These are phyloP conservation scores for Chaetodon trifascialis DNA, from an alignment of 2,113 vertebrate genomes.

Conservation along the genomic window DNA sequence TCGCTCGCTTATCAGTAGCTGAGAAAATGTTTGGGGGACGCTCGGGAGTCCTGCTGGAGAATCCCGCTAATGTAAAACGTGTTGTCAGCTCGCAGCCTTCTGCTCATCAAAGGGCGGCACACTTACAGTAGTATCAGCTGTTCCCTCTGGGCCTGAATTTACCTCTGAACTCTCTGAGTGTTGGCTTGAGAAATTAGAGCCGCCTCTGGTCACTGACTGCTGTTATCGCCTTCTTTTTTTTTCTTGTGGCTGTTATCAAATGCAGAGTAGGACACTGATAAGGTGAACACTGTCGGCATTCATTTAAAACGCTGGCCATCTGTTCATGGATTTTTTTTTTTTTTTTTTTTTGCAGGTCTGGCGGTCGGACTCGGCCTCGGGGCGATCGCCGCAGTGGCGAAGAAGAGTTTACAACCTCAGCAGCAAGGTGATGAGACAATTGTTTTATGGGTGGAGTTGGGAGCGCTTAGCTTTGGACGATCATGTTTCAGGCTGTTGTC, in stretches of 20 bases:
- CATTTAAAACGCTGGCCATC: not conserved
- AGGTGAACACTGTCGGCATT: not conserved
- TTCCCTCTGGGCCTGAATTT: not conserved
- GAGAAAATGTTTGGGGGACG: conserved; percentile 18
- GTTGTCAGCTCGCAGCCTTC: not conserved
- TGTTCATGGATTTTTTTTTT: too few relatives aligned
- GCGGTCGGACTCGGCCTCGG: conserved; percentile 94
- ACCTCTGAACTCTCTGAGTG: not conserved
- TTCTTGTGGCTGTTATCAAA: conserved; percentile 12
- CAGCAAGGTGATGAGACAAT: conserved; percentile 41
- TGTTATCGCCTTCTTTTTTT: conserved; percentile 10
- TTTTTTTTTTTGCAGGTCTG: conserved; percentile 89
- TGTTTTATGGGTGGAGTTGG: not conserved
- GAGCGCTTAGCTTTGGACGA: not conserved
- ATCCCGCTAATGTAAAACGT: conserved; percentile 18
- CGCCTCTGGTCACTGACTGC: conserved; percentile 5
- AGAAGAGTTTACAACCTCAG: conserved; percentile 90
- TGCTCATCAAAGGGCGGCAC: not conserved
- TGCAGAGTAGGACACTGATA: not conserved
- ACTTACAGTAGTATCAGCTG: not conserved
- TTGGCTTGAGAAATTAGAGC: conserved; percentile 3
- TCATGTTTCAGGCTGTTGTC: not conserved
- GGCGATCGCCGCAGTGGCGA: conserved; percentile 92
- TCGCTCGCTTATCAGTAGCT: conserved; percentile 28
- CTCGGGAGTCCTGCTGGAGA: conserved; percentile 4